Evolutionary conservation across 2,113 vertebrate genomes (phyloP), one percentile per base, ranked within the genome.

Genomic region (Dicrurus megarhynchus): DNA sequence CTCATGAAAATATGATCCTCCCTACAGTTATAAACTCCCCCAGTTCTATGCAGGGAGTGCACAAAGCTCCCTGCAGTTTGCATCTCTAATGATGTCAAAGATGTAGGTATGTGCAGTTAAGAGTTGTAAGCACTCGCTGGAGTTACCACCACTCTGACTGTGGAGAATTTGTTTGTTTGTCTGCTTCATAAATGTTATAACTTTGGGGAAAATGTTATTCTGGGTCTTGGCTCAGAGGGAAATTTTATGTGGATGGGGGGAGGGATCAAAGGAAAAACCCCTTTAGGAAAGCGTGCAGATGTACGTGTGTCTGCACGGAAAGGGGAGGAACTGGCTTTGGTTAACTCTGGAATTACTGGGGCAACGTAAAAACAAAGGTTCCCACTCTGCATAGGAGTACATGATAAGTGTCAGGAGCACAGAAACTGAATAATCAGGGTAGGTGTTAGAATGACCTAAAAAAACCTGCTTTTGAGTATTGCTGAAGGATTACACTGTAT

Each of bases 201-300:
- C 83, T 97, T 91, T 68, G 93, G 86, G 90, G 90, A 81, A 95
- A 90, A 96, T 16, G 76, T 90, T 94, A 95, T 95, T 94, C 77
- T 78, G 81, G 53, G 71, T 81, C 76, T 64, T 50, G 70, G 87
- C 90, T 90, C 60, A 56, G 59, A 84, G 90, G 90, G 75, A 84
- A 67, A 83, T 94, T 65, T 77, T 35, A 24, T 59, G 87, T 74
- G 67, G 95, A 71, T 46, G 61, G 9, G 21, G 24, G 57, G 37
- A 77, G 42, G 65, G 71, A 91, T 88, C 18, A 78, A 70, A 84
- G 65, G 84, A 68, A 90, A 93, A 94, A 68, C 6, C 52, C 92
- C 95, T 93, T 84, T 14, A 88, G 95, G 87, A 90, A 60, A 77
- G 88, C 0, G 3, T 50, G 75, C 44, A 55, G 82, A 92, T 41